Percentiles rank a stretch among this genome's conserved stretches.
Evolutionary conservation across 1,140 invertebrate genomes (phyloP).

Genomic region (Dendrolimus punctatus): DNA sequence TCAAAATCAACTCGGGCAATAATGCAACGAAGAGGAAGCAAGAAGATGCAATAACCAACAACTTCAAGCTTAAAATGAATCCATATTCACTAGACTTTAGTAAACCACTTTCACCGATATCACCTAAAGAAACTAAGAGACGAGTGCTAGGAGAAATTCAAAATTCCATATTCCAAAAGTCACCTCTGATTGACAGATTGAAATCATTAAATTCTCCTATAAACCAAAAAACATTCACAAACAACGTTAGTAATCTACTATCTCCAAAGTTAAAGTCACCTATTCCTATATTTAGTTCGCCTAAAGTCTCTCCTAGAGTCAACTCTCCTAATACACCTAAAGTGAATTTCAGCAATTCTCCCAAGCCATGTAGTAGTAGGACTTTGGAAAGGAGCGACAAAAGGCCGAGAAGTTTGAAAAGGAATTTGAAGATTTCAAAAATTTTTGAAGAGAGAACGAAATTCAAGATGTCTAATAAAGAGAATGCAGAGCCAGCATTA

Average conservation of each 20-base stretch:
- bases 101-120: constrained; percentile 19
- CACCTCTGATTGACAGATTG: constrained; percentile 3
- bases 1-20: constrained; percentile 60
- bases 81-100: constrained; percentile 52
- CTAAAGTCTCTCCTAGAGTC: too few relatives aligned
- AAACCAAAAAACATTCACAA: background rate
- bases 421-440: constrained; percentile 30
- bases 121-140: constrained; percentile 37
- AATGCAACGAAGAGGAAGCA: constrained; percentile 51
- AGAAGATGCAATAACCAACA: constrained; percentile 37
- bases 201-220: constrained; percentile 13
- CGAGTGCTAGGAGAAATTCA: constrained; percentile 49
- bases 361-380: too few relatives aligned
- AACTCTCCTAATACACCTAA: too few relatives aligned
- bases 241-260: background rate
- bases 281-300: too few relatives aligned
- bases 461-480: constrained; percentile 52
- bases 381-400: background rate
- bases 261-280: too few relatives aligned
- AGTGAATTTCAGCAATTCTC: too few relatives aligned
- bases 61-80: constrained; percentile 54
- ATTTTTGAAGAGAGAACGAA: constrained; percentile 50
- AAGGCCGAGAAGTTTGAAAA: constrained; percentile 14
- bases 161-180: constrained; percentile 14
- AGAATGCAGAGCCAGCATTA: constrained; percentile 25